Base-by-base conservation (phyloP, 2,113 vertebrate species). In the Machaerirhynchus nigripectus region DNA sequence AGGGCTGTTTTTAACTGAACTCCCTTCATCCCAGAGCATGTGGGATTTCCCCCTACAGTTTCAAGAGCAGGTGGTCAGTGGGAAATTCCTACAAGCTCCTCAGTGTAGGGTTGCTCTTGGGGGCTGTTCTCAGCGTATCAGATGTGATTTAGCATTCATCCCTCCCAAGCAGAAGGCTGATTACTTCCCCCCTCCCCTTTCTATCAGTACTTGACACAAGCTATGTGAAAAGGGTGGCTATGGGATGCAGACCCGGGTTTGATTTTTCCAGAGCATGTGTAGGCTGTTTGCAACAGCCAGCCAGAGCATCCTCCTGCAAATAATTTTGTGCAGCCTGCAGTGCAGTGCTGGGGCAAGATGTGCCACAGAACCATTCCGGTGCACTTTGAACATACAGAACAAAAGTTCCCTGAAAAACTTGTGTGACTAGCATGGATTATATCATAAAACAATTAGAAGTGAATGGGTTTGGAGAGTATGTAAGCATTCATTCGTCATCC, bases 11-110 rank as follows among this genome's bases (percentile, higher is more conserved):
- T 97, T 93, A 87, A 94, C 92, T 86, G 65, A 94, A 90, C 79
- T 67, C 73, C 79, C 84, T 97, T 88, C 59, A 96, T 96, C 75
- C 88, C 84, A 77, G 88, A 90, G 80, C 40, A n/a, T 87, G 90
- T 94, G 97, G 96, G 97, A 97, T 97, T 98, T 96, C 87, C 97
- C 97, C 95, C 70, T 70, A 46, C 40, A 85, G 53, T 96, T 89
- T 94, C 20, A 86, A 92, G 81, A 98, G 93, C 96, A 98, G 97
- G 85, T 97, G 96, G 96, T 94, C 97, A 96, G 57, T 92, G 96
- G 97, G 97, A 98, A 98, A 98, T 97, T 97, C 97, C 96, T 96
- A 30, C n/a, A 56, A 82, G 47, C 84, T 90, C 63, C 57, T 86
- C 59, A 40, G 77, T 65, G 67, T 69, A 87, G 47, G 69, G 80